Conservation (phyloP, 2,797 vertebrate species). For the Pangasius sanitwongsei region DNA sequence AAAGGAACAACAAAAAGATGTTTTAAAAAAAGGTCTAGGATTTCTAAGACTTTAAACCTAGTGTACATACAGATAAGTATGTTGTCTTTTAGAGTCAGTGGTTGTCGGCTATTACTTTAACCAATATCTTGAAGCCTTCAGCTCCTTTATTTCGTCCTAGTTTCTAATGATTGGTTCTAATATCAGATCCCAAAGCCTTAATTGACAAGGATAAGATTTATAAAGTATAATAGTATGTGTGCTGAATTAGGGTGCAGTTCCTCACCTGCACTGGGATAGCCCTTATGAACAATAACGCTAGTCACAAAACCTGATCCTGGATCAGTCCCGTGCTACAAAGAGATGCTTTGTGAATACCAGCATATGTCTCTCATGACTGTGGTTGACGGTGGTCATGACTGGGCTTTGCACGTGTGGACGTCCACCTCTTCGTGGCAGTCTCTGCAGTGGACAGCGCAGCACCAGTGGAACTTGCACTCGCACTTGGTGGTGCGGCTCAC, state of each 20-base stretch:
- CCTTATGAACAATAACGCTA: not conserved
- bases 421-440: slow-evolving; percentile 92
- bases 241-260: not conserved
- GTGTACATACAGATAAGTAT: slow-evolving; percentile 3
- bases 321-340: slow-evolving; percentile 10
- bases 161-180: slow-evolving; percentile 27
- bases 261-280: not conserved
- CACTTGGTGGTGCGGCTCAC: slow-evolving; percentile 88
- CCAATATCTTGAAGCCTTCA: not conserved
- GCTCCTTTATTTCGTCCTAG: not conserved
- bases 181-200: not conserved
- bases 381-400: slow-evolving; percentile 69
- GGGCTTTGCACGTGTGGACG: slow-evolving; percentile 90
- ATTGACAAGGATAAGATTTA: not conserved
- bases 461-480: slow-evolving; percentile 98
- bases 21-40: not conserved
- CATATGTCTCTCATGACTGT: not conserved
- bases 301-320: slow-evolving; percentile 21
- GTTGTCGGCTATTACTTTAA: slow-evolving; percentile 2
- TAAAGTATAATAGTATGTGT: slow-evolving; percentile 12
- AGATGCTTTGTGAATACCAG: slow-evolving; percentile 22
- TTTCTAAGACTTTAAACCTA: slow-evolving; percentile 37
- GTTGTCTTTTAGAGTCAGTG: not conserved
- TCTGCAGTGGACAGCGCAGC: slow-evolving; percentile 90
- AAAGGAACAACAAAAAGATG: slow-evolving; percentile 20